These are phyloP conservation scores for Brachyrhaphis roseni DNA, from an alignment of 2,797 vertebrate species.

Conservation along the genomic window DNA sequence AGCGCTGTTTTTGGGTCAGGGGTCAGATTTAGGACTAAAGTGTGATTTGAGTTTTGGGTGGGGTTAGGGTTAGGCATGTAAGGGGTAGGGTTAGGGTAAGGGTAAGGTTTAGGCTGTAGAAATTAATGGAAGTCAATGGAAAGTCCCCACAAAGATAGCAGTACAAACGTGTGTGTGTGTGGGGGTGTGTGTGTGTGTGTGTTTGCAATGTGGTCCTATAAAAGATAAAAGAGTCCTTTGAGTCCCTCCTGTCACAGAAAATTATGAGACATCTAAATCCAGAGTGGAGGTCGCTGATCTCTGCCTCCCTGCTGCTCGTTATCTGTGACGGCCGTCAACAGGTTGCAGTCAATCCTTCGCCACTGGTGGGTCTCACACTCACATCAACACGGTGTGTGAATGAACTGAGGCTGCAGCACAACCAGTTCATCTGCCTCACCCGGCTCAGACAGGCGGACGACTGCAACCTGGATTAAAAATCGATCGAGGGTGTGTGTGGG, in stretches of 20 bases:
- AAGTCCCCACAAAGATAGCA: too few species aligned
- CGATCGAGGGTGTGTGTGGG: slow-evolving; percentile 26
- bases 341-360: slow-evolving; percentile 43
- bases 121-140: too few species aligned
- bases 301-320: slow-evolving; percentile 41
- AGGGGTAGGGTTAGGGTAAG: too few species aligned
- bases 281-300: slow-evolving; percentile 33
- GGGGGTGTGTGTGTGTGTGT: too few species aligned
- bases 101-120: too few species aligned
- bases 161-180: too few species aligned
- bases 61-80: too few species aligned
- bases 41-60: too few species aligned
- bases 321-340: slow-evolving; percentile 40
- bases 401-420: slow-evolving; percentile 1
- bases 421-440: slow-evolving; percentile 36
- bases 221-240: too few species aligned
- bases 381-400: background rate
- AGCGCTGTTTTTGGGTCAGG: too few species aligned
- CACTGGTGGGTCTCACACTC: background rate
- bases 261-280: slow-evolving; percentile 32
- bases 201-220: background rate
- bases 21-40: too few species aligned
- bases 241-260: slow-evolving; percentile 27
- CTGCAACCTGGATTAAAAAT: slow-evolving; percentile 58
- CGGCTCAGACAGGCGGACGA: slow-evolving; percentile 29